A percentile compares a stretch with the other conserved stretches of the same genome.
phyloP scores from a whole-genome alignment of 2,888 invertebrate species.

The Aporophyla nigra region DNA sequence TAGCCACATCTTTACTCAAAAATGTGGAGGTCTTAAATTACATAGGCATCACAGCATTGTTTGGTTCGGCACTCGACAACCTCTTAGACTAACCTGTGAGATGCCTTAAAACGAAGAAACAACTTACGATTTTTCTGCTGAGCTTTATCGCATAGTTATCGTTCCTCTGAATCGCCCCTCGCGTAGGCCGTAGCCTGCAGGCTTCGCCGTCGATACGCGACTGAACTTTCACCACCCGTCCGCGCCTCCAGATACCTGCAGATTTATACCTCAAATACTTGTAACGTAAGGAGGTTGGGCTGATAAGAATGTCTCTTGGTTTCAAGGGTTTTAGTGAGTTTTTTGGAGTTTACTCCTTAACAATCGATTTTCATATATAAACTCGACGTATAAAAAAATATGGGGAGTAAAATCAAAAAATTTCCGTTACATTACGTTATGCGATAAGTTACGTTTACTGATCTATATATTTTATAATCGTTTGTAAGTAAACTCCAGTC shows the following conservation, averaged over 20 bases:
- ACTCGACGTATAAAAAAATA: too few species aligned
- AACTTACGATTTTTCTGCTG: not conserved
- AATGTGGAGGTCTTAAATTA: not conserved
- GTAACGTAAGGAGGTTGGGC: conserved; percentile 68
- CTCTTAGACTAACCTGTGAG: not conserved
- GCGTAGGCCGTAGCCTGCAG: conserved; percentile 81
- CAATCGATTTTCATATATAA: too few species aligned
- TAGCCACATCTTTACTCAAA: not conserved
- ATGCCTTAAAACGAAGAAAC: not conserved
- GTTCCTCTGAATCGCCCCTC: conserved; percentile 62
- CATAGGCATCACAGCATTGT: not conserved
- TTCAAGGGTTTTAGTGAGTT: not conserved
- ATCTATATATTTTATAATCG: too few species aligned
- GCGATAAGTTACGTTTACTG: too few species aligned
- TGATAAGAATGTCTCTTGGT: conserved; percentile 58
- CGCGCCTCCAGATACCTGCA: conserved; percentile 76
- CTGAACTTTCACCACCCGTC: conserved; percentile 86
- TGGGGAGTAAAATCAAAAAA: too few species aligned
- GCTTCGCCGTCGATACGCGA: conserved; percentile 74
- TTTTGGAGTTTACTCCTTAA: too few species aligned
- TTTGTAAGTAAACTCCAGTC: too few species aligned
- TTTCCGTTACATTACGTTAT: too few species aligned
- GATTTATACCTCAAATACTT: conserved; percentile 78
- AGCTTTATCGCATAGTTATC: conserved; percentile 62
- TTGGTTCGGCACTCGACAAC: not conserved